A percentile compares a stretch with the other conserved stretches of the same genome.
Evolutionary conservation across 2,888 invertebrate species (phyloP).

Genomic region (Pharmacophagus antenor): DNA sequence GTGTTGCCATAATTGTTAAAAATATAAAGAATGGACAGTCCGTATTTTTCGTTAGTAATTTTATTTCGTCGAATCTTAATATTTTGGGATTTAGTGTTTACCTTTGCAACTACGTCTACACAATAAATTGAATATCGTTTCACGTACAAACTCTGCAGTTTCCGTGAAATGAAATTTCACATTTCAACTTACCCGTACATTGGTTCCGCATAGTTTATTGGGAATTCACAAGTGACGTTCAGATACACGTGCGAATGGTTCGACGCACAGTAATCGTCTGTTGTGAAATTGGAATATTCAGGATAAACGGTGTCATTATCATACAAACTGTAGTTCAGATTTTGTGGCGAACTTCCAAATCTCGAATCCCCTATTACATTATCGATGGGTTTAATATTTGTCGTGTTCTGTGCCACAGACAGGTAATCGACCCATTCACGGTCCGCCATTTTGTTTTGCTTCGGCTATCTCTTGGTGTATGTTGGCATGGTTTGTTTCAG

Average conservation of each 20-base stretch:
- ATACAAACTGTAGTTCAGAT: slow-evolving; percentile 48
- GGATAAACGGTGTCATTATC: slow-evolving; percentile 50
- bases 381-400: slow-evolving; percentile 24
- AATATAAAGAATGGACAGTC: too few relatives aligned
- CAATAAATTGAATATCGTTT: too few relatives aligned
- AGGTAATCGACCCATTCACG: slow-evolving; percentile 59
- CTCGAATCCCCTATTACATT: slow-evolving; percentile 32
- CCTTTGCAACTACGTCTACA: too few relatives aligned
- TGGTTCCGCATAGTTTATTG: slow-evolving; percentile 82
- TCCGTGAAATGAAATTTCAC: neutral
- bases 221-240: slow-evolving; percentile 85
- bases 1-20: too few relatives aligned
- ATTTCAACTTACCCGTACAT: slow-evolving; percentile 78
- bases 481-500: slow-evolving; percentile 12
- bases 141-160: too few relatives aligned
- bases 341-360: slow-evolving; percentile 23
- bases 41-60: too few relatives aligned
- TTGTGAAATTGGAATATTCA: slow-evolving; percentile 60
- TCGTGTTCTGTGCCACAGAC: slow-evolving; percentile 40
- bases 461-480: slow-evolving; percentile 42
- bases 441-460: slow-evolving; percentile 55
- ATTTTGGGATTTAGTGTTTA: too few relatives aligned
- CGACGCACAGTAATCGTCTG: slow-evolving; percentile 66
- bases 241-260: slow-evolving; percentile 73
- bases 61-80: too few relatives aligned